Evolutionary conservation across 2,888 invertebrate species (phyloP).

Genomic region (Lapara coniferarum): DNA sequence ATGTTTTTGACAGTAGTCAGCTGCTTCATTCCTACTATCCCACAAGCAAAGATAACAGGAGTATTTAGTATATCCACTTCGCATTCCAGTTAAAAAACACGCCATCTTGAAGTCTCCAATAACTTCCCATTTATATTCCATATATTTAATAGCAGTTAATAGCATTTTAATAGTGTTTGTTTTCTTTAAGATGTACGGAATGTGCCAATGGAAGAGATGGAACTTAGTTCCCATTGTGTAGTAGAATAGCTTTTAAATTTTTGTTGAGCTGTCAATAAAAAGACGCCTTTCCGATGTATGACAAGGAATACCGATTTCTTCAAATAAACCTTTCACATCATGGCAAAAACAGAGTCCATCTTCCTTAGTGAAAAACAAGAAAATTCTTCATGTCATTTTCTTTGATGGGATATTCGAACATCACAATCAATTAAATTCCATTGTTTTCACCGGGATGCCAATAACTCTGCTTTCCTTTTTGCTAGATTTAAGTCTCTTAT

Average conservation of each 20-base stretch:
- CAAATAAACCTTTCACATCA: constrained; percentile 37
- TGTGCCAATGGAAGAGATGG: constrained; percentile 35
- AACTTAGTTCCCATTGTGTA: constrained; percentile 40
- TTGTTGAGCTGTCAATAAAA: constrained; percentile 41
- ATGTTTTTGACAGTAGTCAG: no score
- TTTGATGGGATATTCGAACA: no score
- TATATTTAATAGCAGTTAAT: constrained; percentile 26
- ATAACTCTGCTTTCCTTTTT: constrained; percentile 33
- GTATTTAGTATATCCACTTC: no score
- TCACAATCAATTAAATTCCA: not conserved
- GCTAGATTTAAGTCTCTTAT: constrained; percentile 36
- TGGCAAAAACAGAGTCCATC: constrained; percentile 29
- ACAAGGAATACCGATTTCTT: constrained; percentile 37
- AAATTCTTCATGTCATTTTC: not conserved
- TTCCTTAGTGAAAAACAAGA: constrained; percentile 31
- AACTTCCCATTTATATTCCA: constrained; percentile 28
- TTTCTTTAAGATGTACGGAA: constrained; percentile 35
- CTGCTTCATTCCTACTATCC: no score
- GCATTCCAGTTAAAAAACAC: no score
- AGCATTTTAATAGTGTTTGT: constrained; percentile 34
- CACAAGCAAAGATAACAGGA: no score
- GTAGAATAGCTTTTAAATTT: constrained; percentile 39
- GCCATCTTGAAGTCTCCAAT: no score
- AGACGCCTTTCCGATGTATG: constrained; percentile 36
- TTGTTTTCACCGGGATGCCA: constrained; percentile 11